Evolutionary conservation across 1,140 invertebrate genomes (phyloP), one percentile per base, ranked within the genome.

Genomic region (Achroia grisella): DNA sequence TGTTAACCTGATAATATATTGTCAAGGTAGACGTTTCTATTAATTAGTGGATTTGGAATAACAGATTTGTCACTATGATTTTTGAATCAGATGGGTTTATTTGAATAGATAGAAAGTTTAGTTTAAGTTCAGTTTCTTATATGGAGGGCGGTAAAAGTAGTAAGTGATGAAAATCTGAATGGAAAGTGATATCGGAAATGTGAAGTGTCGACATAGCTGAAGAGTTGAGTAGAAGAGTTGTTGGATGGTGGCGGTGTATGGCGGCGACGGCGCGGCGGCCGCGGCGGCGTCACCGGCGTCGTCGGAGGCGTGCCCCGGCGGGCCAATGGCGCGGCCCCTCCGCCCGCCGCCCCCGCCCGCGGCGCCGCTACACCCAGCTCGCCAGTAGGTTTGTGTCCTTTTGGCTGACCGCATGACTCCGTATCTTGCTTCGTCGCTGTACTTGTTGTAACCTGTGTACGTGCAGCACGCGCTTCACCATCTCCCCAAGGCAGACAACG

Each of bases 341-440:
- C 75, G 62, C 72, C 73, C 71, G 66, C 66, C 71, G 63, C 69
- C 17, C 67, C 72, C 71, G 66, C 43, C 36, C 34, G 59, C 68
- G 61, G 52, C 66, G 53, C 61, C 50, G 60, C 61, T 49, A 67
- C 75, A 74, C 72, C 71, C 70, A 70, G 71, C 66, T 62, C 63
- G 71, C 75, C 85, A 87, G 85, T 87, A 87, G 85, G 85, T 87
- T 86, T 84, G 80, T 79, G 83, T 86, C 83, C 83, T 82, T 84
- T 85, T 82, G 82, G 86, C 83, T 86, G 86, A 86, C 86, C 86
- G 86, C 86, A 86, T 86, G 83, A 84, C 86, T 87, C 77, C 82
- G 82, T 82, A 83, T 86, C 62, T 84, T 71, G 86, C 86, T 87
- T 86, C 77, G 81, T 78, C 71, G 83, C 81, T 77, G 79, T 74